Base-by-base conservation (phyloP, 2,888 invertebrate genomes). In the Harpagoxenus sublaevis region DNA sequence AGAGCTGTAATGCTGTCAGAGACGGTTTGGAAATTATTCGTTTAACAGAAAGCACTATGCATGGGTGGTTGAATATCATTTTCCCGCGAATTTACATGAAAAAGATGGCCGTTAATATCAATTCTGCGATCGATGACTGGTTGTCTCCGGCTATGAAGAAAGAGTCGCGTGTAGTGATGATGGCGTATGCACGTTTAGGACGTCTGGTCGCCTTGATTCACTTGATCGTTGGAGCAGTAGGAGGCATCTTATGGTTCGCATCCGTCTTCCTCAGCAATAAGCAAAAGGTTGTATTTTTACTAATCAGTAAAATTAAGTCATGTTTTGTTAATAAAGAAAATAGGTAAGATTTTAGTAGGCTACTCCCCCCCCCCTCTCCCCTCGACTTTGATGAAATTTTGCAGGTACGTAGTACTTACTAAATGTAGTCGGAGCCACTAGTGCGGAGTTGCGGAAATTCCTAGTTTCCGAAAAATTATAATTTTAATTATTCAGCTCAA, bases 71-170 rank as follows among this genome's bases (percentile, higher is more conserved):
- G 1, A 81, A 81, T 3, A 51, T 48, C 0, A 10, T 62, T 73
- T 53, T 81, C 10, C 39, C 18, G 4, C 39, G 45, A 31, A 81
- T 73, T 73, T 73, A 81, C 10, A 42, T 28, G 35, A 31, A 0
- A 63, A 81, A 73, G 31, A 35, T 81, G 9, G 60, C 74, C 6
- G 4, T 62, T 57, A 81, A 74, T 48, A 12, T 74, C 18, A 81
- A 71, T 45, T 31, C 42, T 15, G 79, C 79, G 6, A 71, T 71
- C 15, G 45, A 79, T 3, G 79, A 79, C 23, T 79, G 79, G 71
- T 57, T 42, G 5, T 23, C 48, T 57, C 0, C 31, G 3, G 23
- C 15, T 1, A 57, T 48, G 31, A 71, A 71, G 6, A 35, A 79
- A 71, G 48, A 79, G 1, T 79, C 35, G 18, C 71, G 45, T 23